Evolutionary conservation across 2,888 invertebrate genomes (phyloP), one percentile per base, ranked within the genome.

Genomic region (Mactromeris polynyma): DNA sequence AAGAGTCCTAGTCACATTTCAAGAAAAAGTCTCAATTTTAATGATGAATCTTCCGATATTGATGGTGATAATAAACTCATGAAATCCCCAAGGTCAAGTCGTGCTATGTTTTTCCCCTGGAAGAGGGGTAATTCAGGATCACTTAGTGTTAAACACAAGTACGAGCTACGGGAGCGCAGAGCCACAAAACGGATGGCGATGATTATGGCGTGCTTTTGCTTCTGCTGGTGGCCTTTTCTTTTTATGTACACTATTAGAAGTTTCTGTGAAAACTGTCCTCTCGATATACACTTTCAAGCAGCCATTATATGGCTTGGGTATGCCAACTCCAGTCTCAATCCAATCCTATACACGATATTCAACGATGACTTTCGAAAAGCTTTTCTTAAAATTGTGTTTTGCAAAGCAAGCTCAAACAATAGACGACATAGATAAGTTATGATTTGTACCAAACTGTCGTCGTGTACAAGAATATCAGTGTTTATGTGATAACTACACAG

Each of bases 151-250:
- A 95, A 94, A 89, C 93, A 95, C 21, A 94, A 95, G 82, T 95
- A 95, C 88, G 96, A 96, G 85, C 91, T 95, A 69, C 92, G 96
- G 2, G 97, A 97, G 90, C 95, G 96, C 86, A 91, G 96, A 40
- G 96, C 97, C 73, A 97, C 97, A 26, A 96, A 96, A 87, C 94
- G 96, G 9, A 96, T 97, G 96, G 96, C 96, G 26, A 95, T 96
- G 81, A 96, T 97, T 81, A 97, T 97, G 93, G 96, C 96, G 0
- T 96, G 95, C 88, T 97, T 97, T 92, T 95, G 96, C 64, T 94
- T 96, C 31, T 97, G 97, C 92, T 97, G 97, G 97, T 94, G 97
- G 88, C 97, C 97, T 26, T 97, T 97, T 93, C 95, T 96, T n/a
- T 94, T 96, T 82, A 96, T 96, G 95, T 97, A 97, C 90, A 93